A percentile compares a stretch with the other conserved stretches of the same genome.
Evolutionary conservation across 2,113 vertebrate genomes (phyloP).

Genomic region (Cercocebus atys): DNA sequence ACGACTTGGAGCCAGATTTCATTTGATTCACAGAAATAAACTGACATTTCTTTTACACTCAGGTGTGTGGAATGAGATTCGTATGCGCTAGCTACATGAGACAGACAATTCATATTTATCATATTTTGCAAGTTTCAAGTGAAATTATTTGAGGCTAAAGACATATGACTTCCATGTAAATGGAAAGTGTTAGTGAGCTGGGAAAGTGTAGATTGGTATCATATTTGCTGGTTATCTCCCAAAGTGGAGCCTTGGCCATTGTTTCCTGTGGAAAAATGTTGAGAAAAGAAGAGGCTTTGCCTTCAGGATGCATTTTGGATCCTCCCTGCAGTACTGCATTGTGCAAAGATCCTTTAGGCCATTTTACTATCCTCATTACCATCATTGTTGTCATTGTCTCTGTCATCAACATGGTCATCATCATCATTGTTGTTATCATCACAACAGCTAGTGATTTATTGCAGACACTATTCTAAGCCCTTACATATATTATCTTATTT

Average conservation of each 20-base stretch:
- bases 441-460: background rate
- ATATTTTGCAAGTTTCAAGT: background rate
- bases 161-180: background rate
- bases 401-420: no score
- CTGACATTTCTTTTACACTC: background rate
- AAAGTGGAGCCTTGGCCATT: background rate
- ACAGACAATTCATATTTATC: background rate
- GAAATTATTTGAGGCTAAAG: background rate
- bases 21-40: slow-evolving; percentile 2
- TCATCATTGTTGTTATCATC: no score
- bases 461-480: background rate
- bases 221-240: background rate
- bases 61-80: background rate
- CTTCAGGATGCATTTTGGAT: background rate
- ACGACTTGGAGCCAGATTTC: background rate
- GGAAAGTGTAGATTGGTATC: background rate
- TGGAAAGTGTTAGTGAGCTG: background rate
- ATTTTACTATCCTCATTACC: no score
- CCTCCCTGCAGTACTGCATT: background rate
- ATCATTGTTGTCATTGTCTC: background rate
- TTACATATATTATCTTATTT: background rate
- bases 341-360: background rate
- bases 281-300: background rate
- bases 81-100: background rate
- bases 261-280: background rate